Percentiles rank a stretch among this genome's conserved stretches.
phyloP scores from a whole-genome alignment of 2,113 vertebrate genomes.

The Onychorhynchus coronatus region DNA sequence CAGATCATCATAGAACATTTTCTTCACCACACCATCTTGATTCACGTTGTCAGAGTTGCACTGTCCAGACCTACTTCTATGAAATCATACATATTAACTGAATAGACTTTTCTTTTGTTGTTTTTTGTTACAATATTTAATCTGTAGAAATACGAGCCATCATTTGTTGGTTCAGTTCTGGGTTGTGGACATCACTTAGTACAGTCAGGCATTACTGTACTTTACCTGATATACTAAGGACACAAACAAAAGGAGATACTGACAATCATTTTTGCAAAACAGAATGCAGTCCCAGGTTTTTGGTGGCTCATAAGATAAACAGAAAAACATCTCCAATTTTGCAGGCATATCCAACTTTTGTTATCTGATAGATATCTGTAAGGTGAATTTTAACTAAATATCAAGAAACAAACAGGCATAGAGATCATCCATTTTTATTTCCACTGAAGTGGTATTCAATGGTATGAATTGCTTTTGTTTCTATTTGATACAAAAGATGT shows the following conservation, averaged over 20 bases:
- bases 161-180: background rate
- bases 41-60: background rate
- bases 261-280: background rate
- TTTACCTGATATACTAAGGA: background rate
- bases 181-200: background rate
- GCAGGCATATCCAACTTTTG: background rate
- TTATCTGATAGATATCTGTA: background rate
- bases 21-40: background rate
- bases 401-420: background rate
- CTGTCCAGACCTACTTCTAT: background rate
- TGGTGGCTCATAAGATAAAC: background rate
- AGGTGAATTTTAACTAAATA: background rate
- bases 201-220: background rate
- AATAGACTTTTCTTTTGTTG: background rate
- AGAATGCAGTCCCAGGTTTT: background rate
- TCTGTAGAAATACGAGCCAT: background rate
- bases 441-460: background rate
- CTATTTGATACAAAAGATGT: background rate
- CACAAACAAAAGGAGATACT: background rate
- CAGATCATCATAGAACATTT: background rate
- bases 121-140: background rate
- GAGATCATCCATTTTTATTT: background rate
- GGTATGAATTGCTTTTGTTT: background rate
- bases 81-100: background rate
- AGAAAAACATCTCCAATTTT: background rate